These are phyloP conservation scores for Coreius guichenoti DNA, from an alignment of 2,797 vertebrate genomes.

Conservation along the genomic window DNA sequence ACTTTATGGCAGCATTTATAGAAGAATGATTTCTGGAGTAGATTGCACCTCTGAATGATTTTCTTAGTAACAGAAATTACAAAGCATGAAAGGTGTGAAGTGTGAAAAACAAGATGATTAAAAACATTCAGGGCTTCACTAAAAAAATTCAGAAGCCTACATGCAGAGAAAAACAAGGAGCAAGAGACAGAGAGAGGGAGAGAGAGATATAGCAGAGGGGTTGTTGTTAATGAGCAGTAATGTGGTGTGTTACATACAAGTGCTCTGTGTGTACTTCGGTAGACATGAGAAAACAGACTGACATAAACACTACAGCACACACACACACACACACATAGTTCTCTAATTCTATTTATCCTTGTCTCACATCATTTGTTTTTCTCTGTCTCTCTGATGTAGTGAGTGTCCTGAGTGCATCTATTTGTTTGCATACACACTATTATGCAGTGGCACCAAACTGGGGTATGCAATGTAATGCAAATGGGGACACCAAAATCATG, in stretches of 20 bases:
- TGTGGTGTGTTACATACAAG: conserved; percentile 69
- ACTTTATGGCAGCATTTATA: not conserved
- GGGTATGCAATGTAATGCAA: not conserved
- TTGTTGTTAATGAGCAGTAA: conserved; percentile 70
- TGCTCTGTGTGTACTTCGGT: conserved; percentile 69
- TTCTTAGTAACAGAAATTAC: not conserved
- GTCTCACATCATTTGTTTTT: conserved; percentile 9
- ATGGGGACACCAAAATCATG: not conserved
- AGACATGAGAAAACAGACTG: conserved; percentile 64
- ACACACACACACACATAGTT: conserved; percentile 11
- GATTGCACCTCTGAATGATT: not conserved
- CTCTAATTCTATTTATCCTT: not conserved
- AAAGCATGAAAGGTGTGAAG: not conserved
- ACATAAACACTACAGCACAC: conserved; percentile 9
- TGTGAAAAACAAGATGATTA: conserved; percentile 12
- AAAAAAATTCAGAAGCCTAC: not conserved
- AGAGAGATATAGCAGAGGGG: conserved; percentile 54
- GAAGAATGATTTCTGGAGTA: not conserved
- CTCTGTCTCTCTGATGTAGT: conserved; percentile 3
- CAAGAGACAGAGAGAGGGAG: conserved; percentile 38
- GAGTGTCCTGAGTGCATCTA: conserved; percentile 9
- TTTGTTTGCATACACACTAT: conserved; percentile 13
- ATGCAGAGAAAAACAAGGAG: not conserved
- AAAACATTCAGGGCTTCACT: not conserved
- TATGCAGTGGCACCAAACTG: conserved; percentile 7